Evolutionary conservation across 2,797 vertebrate species (phyloP).

Genomic region (Alouatta caraya): DNA sequence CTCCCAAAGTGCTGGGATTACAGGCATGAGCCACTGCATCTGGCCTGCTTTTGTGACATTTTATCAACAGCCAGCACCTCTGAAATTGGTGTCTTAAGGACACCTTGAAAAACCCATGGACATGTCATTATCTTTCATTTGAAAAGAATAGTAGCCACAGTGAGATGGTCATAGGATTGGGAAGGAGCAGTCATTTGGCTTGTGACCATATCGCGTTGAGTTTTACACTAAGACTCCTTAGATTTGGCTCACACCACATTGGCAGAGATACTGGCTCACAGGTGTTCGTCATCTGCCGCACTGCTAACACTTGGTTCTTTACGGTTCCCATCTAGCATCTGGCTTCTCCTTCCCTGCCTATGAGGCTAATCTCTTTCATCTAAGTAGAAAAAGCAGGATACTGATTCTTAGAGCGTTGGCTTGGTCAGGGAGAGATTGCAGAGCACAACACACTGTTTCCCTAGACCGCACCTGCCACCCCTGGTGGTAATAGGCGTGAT

Average conservation of each 20-base stretch:
- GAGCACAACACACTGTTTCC: not conserved
- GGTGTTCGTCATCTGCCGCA: not conserved
- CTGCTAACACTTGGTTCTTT: not conserved
- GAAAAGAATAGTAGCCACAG: not conserved
- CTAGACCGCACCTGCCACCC: too few relatives aligned
- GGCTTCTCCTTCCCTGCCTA: not conserved
- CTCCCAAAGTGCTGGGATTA: too few relatives aligned
- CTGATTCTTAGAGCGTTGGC: not conserved
- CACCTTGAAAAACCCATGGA: conserved; percentile 9
- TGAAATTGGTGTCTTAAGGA: not conserved
- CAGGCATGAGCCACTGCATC: too few relatives aligned
- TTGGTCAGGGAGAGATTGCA: not conserved
- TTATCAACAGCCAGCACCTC: not conserved
- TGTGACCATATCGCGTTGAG: not conserved
- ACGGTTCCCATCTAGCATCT: not conserved
- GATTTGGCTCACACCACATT: not conserved
- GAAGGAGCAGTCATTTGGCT: conserved; percentile 1
- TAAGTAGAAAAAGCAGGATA: not conserved
- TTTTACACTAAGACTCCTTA: not conserved
- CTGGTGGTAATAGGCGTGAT: not conserved
- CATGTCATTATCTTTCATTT: not conserved
- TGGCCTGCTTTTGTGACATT: not conserved
- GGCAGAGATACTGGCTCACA: not conserved
- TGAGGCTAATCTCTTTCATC: not conserved
- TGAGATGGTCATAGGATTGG: not conserved